These are phyloP conservation scores for Lampropteryx suffumata DNA, from an alignment of 2,888 invertebrate species.

Conservation along the genomic window DNA sequence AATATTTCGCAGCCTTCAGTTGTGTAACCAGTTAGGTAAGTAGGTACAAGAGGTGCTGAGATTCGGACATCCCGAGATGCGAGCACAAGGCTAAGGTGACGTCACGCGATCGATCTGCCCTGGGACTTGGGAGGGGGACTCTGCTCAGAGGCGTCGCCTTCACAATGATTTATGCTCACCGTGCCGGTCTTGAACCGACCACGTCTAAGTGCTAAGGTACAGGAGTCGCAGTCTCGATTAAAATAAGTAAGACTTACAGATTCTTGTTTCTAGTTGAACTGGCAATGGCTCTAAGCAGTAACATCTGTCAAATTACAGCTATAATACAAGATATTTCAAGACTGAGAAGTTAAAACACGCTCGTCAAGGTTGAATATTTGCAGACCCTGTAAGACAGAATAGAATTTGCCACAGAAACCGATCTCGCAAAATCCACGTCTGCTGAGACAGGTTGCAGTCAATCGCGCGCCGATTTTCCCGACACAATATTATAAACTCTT, in stretches of 20 bases:
- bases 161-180: constrained; percentile 26
- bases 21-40: constrained; percentile 24
- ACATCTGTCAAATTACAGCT: too few species aligned
- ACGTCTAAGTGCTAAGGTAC: constrained; percentile 9
- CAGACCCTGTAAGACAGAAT: too few species aligned
- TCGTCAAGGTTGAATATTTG: too few species aligned
- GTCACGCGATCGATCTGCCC: constrained; percentile 70
- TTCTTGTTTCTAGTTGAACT: too few species aligned
- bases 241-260: too few species aligned
- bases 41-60: constrained; percentile 27
- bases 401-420: too few species aligned
- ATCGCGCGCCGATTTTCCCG: too few species aligned
- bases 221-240: not conserved
- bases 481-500: not conserved
- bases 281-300: too few species aligned
- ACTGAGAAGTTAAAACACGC: too few species aligned
- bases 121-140: constrained; percentile 30
- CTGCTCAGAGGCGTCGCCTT: constrained; percentile 20
- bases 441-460: too few species aligned
- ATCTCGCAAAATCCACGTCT: too few species aligned
- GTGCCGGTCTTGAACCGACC: constrained; percentile 9
- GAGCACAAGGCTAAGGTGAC: constrained; percentile 71
- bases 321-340: too few species aligned
- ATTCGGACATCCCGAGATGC: constrained; percentile 32
- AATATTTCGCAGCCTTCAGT: constrained; percentile 26